A percentile compares a stretch with the other conserved stretches of the same genome.
phyloP scores from a whole-genome alignment of 2,888 invertebrate genomes.

The Acanthosepion pharaonis region DNA sequence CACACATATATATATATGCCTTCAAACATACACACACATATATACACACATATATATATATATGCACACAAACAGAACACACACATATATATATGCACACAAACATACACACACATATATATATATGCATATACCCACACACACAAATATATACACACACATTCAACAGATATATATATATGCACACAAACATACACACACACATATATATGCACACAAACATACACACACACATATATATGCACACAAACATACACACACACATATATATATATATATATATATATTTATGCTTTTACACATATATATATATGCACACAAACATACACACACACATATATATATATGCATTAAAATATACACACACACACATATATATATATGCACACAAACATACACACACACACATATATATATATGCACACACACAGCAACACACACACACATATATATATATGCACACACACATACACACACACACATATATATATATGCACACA shows the following conservation, averaged over 20 bases:
- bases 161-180: no score
- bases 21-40: no score
- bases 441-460: neutral
- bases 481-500: neutral
- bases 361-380: neutral
- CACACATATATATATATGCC: neutral
- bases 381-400: conserved; percentile 24
- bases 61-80: no score
- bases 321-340: neutral
- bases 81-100: neutral
- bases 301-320: neutral
- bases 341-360: no score
- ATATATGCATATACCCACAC: neutral
- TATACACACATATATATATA: neutral
- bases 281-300: no score
- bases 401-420: neutral
- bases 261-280: neutral
- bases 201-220: neutral
- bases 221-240: neutral
- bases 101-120: neutral
- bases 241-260: neutral
- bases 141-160: neutral
- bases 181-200: no score
- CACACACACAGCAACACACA: neutral
- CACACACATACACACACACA: neutral